phyloP scores from a whole-genome alignment of 2,113 vertebrate species.

The Dipodomys spectabilis region DNA sequence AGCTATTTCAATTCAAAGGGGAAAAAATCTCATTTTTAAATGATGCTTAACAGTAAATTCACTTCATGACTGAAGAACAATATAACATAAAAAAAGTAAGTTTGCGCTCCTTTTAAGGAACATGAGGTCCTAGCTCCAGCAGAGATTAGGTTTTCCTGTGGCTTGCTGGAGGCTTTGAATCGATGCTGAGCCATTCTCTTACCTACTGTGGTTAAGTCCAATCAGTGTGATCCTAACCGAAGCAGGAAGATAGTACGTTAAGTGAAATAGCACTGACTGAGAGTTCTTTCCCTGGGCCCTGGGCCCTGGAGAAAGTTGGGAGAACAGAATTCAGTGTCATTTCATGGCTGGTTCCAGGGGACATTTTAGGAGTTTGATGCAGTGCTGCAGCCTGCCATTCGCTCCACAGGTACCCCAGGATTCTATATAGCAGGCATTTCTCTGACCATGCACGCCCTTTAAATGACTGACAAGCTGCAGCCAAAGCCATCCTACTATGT shows the following conservation, averaged over 20 bases:
- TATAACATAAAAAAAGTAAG: not conserved
- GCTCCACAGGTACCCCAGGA: not conserved
- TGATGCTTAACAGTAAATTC: not conserved
- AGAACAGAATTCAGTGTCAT: not conserved
- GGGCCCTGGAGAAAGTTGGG: not conserved
- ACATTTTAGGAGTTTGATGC: not conserved
- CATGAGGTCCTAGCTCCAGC: not conserved
- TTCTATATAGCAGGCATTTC: too few species aligned
- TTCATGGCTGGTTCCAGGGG: not conserved
- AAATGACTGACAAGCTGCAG: not conserved
- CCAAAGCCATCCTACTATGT: not conserved
- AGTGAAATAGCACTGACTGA: too few species aligned
- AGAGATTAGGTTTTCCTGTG: not conserved
- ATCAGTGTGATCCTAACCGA: not conserved
- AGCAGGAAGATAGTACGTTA: too few species aligned
- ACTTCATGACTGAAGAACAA: not conserved
- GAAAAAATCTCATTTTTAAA: not conserved
- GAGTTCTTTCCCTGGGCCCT: too few species aligned
- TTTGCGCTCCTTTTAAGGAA: not conserved
- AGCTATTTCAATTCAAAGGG: not conserved
- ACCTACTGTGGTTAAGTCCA: not conserved
- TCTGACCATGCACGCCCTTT: not conserved
- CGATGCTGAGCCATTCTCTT: not conserved
- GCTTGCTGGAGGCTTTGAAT: not conserved
- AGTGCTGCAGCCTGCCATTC: not conserved